Conservation (phyloP, 2,113 vertebrate genomes). For the Petrocephalus microphthalmus region DNA sequence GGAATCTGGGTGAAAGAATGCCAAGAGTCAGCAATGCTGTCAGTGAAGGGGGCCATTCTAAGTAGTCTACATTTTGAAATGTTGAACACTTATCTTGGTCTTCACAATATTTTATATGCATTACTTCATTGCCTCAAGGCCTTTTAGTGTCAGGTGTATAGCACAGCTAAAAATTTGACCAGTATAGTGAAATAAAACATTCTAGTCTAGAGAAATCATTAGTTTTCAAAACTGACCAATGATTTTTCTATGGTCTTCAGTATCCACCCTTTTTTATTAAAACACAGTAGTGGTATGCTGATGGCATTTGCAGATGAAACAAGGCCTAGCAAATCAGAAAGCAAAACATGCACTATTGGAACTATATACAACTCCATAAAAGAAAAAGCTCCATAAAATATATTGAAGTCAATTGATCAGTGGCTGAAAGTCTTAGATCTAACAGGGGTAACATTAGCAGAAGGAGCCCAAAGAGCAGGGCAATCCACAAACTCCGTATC, state of each 20-base stretch:
- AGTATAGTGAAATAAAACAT: too few species aligned
- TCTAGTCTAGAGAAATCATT: too few species aligned
- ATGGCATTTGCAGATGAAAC: neutral
- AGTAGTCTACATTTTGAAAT: neutral
- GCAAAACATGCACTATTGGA: neutral
- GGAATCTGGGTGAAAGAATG: neutral
- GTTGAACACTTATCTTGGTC: neutral
- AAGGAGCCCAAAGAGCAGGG: neutral
- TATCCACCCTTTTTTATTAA: neutral
- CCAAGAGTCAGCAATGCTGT: neutral
- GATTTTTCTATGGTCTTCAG: neutral
- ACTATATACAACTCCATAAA: neutral
- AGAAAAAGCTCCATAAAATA: neutral
- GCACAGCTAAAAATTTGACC: too few species aligned
- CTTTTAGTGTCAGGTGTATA: neutral
- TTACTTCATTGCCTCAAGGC: neutral
- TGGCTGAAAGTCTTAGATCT: neutral
- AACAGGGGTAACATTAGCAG: neutral
- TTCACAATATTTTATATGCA: neutral
- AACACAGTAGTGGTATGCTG: neutral
- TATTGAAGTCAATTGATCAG: neutral
- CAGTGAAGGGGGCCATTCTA: neutral
- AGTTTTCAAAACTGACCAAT: too few species aligned
- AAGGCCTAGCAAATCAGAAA: neutral
- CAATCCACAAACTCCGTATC: neutral